Percentiles rank a stretch among this genome's conserved stretches.
These are phyloP conservation scores for Nothura maculosa DNA, from an alignment of 2,797 vertebrate species.

Conservation along the genomic window DNA sequence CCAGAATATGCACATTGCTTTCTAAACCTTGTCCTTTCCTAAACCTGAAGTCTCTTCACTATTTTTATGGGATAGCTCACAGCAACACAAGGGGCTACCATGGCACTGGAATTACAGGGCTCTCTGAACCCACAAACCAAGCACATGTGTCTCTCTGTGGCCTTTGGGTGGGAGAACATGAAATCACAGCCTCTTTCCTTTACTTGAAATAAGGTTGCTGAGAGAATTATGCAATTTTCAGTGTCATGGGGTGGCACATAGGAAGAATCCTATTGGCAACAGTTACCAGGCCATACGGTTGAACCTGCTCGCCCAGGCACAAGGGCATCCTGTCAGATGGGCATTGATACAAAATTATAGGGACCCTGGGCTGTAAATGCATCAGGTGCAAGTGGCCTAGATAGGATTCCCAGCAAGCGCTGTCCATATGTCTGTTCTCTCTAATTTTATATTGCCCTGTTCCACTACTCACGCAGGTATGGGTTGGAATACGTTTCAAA, in stretches of 20 bases:
- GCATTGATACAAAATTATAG: background rate
- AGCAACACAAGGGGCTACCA: background rate
- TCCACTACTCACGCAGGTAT: slow-evolving; percentile 29
- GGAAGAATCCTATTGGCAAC: slow-evolving; percentile 41
- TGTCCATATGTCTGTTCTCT: slow-evolving; percentile 43
- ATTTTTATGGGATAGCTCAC: background rate
- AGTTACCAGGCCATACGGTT: slow-evolving; percentile 35
- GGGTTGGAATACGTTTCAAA: slow-evolving; percentile 3
- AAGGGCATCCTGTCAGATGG: slow-evolving; percentile 63
- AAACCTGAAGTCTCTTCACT: background rate
- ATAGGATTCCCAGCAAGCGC: slow-evolving; percentile 55
- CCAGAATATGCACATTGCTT: background rate
- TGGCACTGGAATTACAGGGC: background rate
- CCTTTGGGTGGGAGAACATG: background rate
- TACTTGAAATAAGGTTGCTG: slow-evolving; percentile 43
- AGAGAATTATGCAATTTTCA: slow-evolving; percentile 1
- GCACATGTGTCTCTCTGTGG: accelerated
- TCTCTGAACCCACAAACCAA: background rate
- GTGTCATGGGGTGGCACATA: background rate
- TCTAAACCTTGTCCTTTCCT: background rate
- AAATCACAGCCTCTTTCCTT: background rate
- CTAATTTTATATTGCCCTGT: slow-evolving; percentile 55
- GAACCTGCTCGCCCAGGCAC: slow-evolving; percentile 49
- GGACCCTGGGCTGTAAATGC: background rate
- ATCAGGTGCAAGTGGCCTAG: slow-evolving; percentile 47